phyloP scores from a whole-genome alignment of 35 echinoderm and acorn worm species.

The Heliocidaris erythrogramma region DNA sequence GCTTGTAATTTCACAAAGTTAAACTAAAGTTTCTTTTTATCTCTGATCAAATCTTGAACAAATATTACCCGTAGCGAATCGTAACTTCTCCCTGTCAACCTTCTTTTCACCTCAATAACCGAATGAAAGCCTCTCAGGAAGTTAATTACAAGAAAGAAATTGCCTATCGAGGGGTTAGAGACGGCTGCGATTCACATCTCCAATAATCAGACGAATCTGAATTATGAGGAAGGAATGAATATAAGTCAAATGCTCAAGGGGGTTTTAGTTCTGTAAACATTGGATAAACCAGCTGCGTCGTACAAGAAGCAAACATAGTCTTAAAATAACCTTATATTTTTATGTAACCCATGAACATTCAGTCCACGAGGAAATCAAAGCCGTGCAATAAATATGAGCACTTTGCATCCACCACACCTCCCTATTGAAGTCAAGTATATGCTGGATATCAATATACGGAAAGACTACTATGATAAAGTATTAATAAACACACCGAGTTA shows the following conservation, averaged over 20 bases:
- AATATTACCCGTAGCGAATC: not conserved
- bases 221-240: not conserved
- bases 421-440: not conserved
- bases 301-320: not conserved
- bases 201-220: not conserved
- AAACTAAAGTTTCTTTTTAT: not conserved
- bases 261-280: not conserved
- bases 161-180: not conserved
- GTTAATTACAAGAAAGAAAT: conserved; percentile 6
- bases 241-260: not conserved
- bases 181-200: not conserved
- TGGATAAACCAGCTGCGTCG: not conserved
- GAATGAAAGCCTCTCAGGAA: not conserved
- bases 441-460: not conserved
- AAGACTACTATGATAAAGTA: not conserved
- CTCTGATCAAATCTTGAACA: not conserved
- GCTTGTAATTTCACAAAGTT: not conserved
- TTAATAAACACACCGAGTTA: not conserved
- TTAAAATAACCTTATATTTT: not conserved
- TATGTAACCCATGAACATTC: not conserved
- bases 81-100: not conserved
- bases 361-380: not conserved
- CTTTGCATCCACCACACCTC: not conserved
- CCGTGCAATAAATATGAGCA: not conserved
- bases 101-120: not conserved